Conservation (phyloP, 2,113 vertebrate species). For the Protobothrops flavoviridis region DNA sequence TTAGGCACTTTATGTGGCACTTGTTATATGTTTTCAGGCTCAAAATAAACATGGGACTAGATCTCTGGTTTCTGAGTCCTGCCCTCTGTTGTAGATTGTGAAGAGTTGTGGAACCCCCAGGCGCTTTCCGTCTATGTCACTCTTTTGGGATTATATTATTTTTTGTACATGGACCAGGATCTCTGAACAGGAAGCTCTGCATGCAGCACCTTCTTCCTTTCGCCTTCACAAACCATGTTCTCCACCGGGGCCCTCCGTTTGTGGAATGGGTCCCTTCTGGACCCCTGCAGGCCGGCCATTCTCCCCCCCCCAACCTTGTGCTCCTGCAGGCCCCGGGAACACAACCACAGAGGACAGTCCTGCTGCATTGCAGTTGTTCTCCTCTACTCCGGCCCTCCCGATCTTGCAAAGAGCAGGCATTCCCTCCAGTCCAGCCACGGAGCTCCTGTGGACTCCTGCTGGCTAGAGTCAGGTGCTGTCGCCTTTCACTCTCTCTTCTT, state of each 20-base stretch:
- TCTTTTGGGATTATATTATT: not conserved
- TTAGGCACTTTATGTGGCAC: not conserved
- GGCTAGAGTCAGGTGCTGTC: constrained; percentile 1
- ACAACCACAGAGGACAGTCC: constrained; percentile 38
- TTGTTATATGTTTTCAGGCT: not conserved
- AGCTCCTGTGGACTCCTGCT: not conserved
- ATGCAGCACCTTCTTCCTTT: not conserved
- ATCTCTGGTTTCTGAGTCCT: not conserved
- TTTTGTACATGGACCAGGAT: not conserved
- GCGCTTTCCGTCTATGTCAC: not conserved
- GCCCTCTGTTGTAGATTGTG: no score
- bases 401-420: not conserved
- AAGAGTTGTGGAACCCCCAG: not conserved
- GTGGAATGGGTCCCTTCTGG: not conserved
- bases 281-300: not conserved
- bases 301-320: no score
- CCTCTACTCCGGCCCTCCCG: not conserved
- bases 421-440: not conserved
- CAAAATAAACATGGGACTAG: no score
- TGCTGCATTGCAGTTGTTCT: constrained; percentile 48
- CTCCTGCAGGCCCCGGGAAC: not conserved
- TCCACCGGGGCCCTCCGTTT: not conserved
- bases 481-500: not conserved
- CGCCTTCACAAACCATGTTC: no score
- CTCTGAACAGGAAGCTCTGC: not conserved